These are phyloP conservation scores for Platorchestia sp. DNA, from an alignment of 1,140 invertebrate species.

Conservation along the genomic window DNA sequence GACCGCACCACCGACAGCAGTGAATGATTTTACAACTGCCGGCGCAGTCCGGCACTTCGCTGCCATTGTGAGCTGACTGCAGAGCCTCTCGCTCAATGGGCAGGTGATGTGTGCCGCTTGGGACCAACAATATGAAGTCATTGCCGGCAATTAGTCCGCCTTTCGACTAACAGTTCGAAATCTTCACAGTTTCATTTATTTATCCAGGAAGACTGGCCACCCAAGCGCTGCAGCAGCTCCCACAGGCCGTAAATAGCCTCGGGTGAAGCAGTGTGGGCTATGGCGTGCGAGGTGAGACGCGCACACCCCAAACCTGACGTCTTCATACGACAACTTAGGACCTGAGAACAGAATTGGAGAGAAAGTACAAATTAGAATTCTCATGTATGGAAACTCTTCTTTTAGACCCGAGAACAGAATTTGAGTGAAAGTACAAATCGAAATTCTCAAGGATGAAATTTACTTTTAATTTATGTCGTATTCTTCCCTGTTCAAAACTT, in stretches of 20 bases:
- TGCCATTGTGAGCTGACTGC: not conserved
- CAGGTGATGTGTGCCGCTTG: not conserved
- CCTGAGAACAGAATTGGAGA: not conserved
- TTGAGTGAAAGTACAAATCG: not conserved
- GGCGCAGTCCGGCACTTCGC: not conserved
- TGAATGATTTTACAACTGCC: not conserved
- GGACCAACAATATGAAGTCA: conserved; percentile 45
- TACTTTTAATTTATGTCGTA: too few relatives aligned
- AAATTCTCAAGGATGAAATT: not conserved
- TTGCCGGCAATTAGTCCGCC: conserved; percentile 38
- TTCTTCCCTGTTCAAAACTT: not conserved
- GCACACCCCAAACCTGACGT: not conserved
- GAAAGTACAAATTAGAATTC: not conserved
- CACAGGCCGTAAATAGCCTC: not conserved
- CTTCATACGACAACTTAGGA: not conserved
- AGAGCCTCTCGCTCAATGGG: not conserved
- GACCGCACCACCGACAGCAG: not conserved
- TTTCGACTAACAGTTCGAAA: conserved; percentile 40
- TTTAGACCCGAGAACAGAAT: not conserved
- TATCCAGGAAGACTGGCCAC: not conserved
- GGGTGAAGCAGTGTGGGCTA: not conserved
- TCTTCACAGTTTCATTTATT: conserved; percentile 48
- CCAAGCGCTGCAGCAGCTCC: not conserved
- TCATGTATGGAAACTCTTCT: not conserved
- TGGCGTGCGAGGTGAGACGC: not conserved